Percentiles rank a stretch among this genome's conserved stretches.
These are phyloP conservation scores for Capromys pilorides DNA, from an alignment of 2,797 vertebrate genomes.

Conservation along the genomic window DNA sequence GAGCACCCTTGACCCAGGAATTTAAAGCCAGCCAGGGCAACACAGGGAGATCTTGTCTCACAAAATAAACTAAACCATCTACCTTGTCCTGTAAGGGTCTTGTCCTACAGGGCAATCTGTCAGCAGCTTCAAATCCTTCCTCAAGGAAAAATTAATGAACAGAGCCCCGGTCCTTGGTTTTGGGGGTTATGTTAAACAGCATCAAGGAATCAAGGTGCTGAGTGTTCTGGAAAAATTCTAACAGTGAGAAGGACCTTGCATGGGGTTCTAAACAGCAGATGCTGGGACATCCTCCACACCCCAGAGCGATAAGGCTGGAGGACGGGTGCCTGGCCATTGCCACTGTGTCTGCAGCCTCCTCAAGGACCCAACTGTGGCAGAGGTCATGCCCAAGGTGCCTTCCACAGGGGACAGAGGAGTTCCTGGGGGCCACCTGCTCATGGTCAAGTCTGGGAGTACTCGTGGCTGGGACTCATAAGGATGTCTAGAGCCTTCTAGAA, in stretches of 20 bases:
- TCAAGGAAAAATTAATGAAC: not conserved
- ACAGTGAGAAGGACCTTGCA: not conserved
- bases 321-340: not conserved
- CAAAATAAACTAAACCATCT: not conserved
- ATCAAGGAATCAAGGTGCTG: not conserved
- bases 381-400: not conserved
- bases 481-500: not conserved
- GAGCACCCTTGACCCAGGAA: not conserved
- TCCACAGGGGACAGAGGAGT: not conserved
- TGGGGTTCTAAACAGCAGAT: not conserved
- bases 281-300: not conserved
- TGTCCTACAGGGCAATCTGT: not conserved
- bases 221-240: slow-evolving; percentile 28
- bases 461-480: not conserved
- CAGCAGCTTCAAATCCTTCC: not conserved
- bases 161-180: not conserved
- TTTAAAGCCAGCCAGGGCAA: not conserved
- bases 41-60: not conserved
- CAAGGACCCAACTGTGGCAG: not conserved
- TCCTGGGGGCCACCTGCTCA: not conserved
- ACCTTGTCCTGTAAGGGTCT: not conserved
- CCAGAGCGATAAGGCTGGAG: not conserved
- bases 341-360: not conserved
- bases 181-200: not conserved
- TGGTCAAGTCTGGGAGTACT: not conserved